These are phyloP conservation scores for Polydrusus pterygomalis DNA, from an alignment of 2,888 invertebrate genomes.

Conservation along the genomic window DNA sequence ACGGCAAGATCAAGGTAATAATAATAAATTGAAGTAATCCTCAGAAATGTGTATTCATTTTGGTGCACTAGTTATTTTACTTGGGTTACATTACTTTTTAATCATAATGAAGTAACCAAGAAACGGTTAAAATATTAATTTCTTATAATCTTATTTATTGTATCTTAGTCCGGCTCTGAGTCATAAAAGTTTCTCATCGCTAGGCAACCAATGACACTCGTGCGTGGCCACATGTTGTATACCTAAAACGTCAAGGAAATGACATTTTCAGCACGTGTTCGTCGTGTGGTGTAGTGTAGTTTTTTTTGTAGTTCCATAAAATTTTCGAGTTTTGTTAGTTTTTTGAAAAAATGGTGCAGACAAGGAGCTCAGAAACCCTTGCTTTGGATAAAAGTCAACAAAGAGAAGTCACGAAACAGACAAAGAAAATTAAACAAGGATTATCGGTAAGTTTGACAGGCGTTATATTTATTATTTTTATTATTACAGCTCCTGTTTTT, in stretches of 20 bases:
- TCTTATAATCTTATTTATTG: not conserved
- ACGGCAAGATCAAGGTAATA: too few species aligned
- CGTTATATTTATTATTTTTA: conserved; percentile 25
- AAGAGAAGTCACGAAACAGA: conserved; percentile 74
- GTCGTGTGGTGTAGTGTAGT: too few species aligned
- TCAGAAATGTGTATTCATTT: too few species aligned
- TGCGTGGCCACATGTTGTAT: not conserved
- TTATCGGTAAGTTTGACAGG: conserved; percentile 70
- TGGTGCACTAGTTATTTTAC: too few species aligned
- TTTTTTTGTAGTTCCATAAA: not conserved
- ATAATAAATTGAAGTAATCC: too few species aligned
- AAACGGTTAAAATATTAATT: not conserved
- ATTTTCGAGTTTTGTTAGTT: not conserved
- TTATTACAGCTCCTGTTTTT: not conserved
- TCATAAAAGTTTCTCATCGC: not conserved
- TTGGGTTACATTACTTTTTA: too few species aligned
- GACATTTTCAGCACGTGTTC: not conserved
- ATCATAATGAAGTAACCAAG: too few species aligned
- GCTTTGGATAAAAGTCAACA: conserved; percentile 71
- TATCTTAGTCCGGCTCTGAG: not conserved
- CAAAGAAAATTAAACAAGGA: conserved; percentile 75
- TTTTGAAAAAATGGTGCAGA: conserved; percentile 54
- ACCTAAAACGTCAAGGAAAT: not conserved
- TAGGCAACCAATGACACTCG: conserved; percentile 3
- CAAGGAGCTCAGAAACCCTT: conserved; percentile 57